Base-by-base conservation (phyloP, 2,888 invertebrate species). In the Halocaridina rubra region DNA sequence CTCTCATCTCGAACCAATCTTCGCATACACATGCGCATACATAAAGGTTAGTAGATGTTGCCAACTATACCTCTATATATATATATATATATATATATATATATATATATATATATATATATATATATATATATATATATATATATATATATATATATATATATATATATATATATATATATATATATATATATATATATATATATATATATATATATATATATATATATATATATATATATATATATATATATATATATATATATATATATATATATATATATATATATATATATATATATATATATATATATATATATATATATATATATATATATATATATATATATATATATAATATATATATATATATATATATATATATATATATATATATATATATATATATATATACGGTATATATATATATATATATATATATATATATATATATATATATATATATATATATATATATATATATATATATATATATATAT, bases 1-100 rank as follows among this genome's bases (percentile, higher is more conserved):
- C 82, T 87, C 29, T 85, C 87, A 4, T 85, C 87, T 7, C 69
- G 85, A 24, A 84, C 85, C 24, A 87, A 87, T 33, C 80, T 87
- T 5, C 69, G 80, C 33, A 85, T 86, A 61, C 85, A 87, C 29
- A 72, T 84, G 76, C 69, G 82, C 24, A 85, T 87, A 39, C 87
- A 85, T 57, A 81, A 85, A 76, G 87, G 85, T 87, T 33, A 75
- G 74, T n/a, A n/a, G n/a, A n/a, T n/a, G n/a, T n/a, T n/a, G n/a
- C n/a, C n/a, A n/a, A 46, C 2, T 53, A 53, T 53, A 53, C 19
- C 13, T 8, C 3, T 53, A 53, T 53, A 53, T 53, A 53, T 53
- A 53, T 53, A 53, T 53, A 53, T 53, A 53, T 53, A 53, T 64
- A 64, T 64, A 64, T 13, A 64, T 64, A 64, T 64, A 53, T 53